Evolutionary conservation across 2,797 vertebrate genomes (phyloP), one percentile per base, ranked within the genome.

Genomic region (Calcarius lapponicus): DNA sequence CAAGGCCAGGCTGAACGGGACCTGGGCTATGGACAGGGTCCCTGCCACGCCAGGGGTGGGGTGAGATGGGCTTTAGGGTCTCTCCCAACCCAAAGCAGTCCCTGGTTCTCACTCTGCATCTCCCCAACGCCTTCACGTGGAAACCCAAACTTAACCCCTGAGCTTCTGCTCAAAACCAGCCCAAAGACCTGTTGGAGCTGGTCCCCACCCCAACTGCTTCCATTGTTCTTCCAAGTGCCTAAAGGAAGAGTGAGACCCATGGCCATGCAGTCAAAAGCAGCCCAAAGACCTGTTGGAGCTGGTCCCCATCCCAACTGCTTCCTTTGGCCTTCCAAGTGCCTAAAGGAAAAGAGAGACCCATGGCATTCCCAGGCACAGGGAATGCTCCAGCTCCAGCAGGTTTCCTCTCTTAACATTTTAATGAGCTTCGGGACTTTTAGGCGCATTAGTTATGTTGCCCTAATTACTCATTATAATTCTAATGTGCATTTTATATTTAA

Each of bases 401-500:
- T 97, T 98, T 96, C 93, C 92, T 96, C 96, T 95, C 95, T 95
- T 86, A 95, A 96, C 89, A 95, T 98, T 98, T 97, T 98, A 98
- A 98, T 98, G 96, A 98, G 93, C 97, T 97, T 91, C 90, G 96
- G 97, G 98, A 98, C 96, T 93, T 95, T 92, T 81, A 96, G 97
- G 97, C 97, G 95, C 98, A 96, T 98, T 97, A 97, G 97, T 98
- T 98, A 95, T 96, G 96, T 97, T 96, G 97, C 97, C 97, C 96
- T 98, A 98, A 98, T 98, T 98, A 97, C 97, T 98, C 97, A 98
- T 97, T 98, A 97, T 96, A 96, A 97, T 97, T 98, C 97, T 98
- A 98, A 98, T 98, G 97, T 98, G 97, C 98, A 97, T 98, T 98
- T 98, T 97, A 98, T 98, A 98, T 98, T 98, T 98, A 98, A 98